Evolutionary conservation across 2,888 invertebrate species (phyloP), one percentile per base, ranked within the genome.

Genomic region (Andrena chrysosceles): DNA sequence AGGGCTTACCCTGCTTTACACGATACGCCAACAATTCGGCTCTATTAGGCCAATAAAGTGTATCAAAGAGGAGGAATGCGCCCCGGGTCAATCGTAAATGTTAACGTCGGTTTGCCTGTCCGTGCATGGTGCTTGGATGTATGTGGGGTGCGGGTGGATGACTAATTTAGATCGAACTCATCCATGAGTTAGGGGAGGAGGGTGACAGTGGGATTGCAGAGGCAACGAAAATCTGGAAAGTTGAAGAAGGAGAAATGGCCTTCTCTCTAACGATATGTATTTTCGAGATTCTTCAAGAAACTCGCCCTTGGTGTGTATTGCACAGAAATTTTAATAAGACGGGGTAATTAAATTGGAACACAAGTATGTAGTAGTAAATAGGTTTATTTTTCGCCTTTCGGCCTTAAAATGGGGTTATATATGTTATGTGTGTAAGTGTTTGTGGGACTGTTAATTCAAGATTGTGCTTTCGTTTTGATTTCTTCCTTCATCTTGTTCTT

Each of bases 1-100:
- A 67, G 62, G 42, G 68, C 60, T 66, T 70, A 75, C 60, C 59
- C 81, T 48, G 59, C 80, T 88, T 86, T 81, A 77, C 85, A 77
- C 86, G 85, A 85, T 88, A 84, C 79, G 60, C n/a, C 77, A 77
- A 85, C 81, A 85, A 87, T 87, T 88, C 84, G 88, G 84, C 67
- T 85, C 87, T 84, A 88, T 88, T 88, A 88, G 84, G 64, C 82
- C 82, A 87, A 88, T 88, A 84, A 83, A 88, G 82, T 85, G 29
- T 87, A 88, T 88, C 72, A 88, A 84, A 83, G 88, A 88, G 82
- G 71, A 88, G 84, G 84, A 88, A 88, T 87, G 81, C 79, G 82
- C 79, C 85, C 85, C 67, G 84, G 82, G 83, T 80, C 76, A 85
- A 78, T 85, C 83, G 76, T 88, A 83, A 81, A 79, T 79, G 76